Evolutionary conservation across 2,888 invertebrate species (phyloP).

Genomic region (Molanna angustata): DNA sequence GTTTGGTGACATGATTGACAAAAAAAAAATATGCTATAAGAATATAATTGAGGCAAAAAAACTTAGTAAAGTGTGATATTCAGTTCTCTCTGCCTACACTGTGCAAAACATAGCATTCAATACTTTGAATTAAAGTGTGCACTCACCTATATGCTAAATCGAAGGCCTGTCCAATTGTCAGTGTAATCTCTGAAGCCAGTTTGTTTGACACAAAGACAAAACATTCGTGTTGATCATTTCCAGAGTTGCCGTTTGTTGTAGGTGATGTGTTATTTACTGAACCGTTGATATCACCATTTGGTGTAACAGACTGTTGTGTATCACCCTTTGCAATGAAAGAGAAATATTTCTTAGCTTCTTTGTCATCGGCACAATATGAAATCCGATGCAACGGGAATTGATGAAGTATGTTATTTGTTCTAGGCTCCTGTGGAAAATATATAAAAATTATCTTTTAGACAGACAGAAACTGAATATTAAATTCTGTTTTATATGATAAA

Average conservation of each 20-base stretch:
- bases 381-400: constrained; percentile 97
- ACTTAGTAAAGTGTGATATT: no score
- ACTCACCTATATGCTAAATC: constrained; percentile 87
- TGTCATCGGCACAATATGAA: constrained; percentile 98
- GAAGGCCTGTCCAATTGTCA: constrained; percentile 98
- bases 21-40: no score
- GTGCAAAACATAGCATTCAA: no score
- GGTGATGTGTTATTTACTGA: constrained; percentile 32
- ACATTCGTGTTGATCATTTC: constrained; percentile 84
- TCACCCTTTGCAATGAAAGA: constrained; percentile 88
- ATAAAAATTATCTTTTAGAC: no score
- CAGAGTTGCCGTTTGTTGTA: constrained; percentile 34
- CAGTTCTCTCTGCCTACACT: no score
- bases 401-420: constrained; percentile 79
- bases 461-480: no score
- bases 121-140: no score
- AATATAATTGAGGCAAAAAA: no score
- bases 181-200: constrained; percentile 94
- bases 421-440: constrained; percentile 62
- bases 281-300: constrained; percentile 27
- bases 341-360: constrained; percentile 96
- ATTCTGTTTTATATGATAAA: no score
- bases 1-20: no score
- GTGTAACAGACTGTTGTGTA: constrained; percentile 35
- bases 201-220: constrained; percentile 98